phyloP scores from a whole-genome alignment of 1,140 invertebrate species.

The Cyphomyrmex costatus region DNA sequence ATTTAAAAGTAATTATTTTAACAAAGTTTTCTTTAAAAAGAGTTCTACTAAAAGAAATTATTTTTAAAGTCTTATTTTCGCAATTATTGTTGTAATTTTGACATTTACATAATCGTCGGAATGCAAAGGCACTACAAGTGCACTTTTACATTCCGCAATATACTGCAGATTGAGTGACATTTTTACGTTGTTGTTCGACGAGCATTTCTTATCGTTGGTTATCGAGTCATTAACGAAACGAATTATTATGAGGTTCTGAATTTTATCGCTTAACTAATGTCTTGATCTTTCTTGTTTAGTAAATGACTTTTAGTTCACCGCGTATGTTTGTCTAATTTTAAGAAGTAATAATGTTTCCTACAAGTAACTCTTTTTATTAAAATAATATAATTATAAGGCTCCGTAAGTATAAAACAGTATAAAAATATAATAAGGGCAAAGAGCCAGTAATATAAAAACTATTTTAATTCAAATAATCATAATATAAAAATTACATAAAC shows the following conservation, averaged over 20 bases:
- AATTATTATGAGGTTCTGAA: not conserved
- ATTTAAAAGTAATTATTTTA: not conserved
- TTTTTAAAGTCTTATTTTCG: not conserved
- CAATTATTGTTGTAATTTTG: not conserved
- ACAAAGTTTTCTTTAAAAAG: not conserved
- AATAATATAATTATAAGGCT: no score
- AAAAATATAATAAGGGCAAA: no score
- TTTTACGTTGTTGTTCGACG: conserved; percentile 19
- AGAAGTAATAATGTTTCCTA: not conserved
- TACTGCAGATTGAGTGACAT: not conserved
- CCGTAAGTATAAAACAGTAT: no score
- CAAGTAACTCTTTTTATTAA: not conserved
- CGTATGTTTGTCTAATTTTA: not conserved
- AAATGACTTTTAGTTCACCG: not conserved
- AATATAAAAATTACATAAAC: no score
- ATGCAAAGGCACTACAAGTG: not conserved
- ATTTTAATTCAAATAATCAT: no score
- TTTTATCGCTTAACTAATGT: conserved; percentile 33
- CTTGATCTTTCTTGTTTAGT: conserved; percentile 24
- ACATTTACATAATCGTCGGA: conserved; percentile 22
- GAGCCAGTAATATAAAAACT: no score
- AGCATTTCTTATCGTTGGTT: conserved; percentile 32
- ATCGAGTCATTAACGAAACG: conserved; percentile 30
- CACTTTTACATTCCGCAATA: not conserved
- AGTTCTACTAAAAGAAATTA: not conserved